phyloP scores from a whole-genome alignment of 2,113 vertebrate species.

The Crotalus viridis region DNA sequence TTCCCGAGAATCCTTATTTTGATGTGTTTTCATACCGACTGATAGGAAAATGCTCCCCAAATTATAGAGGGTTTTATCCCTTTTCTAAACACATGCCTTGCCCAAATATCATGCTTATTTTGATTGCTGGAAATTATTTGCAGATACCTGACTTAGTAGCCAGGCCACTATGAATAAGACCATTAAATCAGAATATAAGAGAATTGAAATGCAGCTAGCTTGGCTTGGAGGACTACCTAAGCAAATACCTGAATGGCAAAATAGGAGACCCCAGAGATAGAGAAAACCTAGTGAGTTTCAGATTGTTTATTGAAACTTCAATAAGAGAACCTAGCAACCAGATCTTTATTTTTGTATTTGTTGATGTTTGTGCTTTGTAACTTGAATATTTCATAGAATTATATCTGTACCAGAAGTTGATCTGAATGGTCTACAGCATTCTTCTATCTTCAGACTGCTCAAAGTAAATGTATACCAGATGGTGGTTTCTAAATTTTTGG shows the following conservation, averaged over 20 bases:
- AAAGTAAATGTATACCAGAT: neutral
- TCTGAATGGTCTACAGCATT: neutral
- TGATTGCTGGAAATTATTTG: neutral
- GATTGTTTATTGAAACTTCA: neutral
- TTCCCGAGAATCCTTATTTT: neutral
- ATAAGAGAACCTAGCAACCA: neutral
- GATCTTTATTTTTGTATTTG: neutral
- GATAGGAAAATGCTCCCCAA: neutral
- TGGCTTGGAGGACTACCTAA: neutral
- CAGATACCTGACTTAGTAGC: neutral
- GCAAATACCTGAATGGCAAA: neutral
- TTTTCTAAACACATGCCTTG: neutral
- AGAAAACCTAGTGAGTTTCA: neutral
- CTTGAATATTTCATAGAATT: neutral
- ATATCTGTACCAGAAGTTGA: neutral
- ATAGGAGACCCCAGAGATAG: neutral
- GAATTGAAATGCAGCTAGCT: neutral
- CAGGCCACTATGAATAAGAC: neutral
- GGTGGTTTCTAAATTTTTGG: neutral
- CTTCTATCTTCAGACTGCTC: neutral
- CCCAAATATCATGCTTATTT: neutral
- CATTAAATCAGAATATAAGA: neutral
- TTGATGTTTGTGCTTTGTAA: neutral
- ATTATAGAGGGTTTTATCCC: neutral
- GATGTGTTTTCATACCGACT: neutral